Base-by-base conservation (phyloP, 2,113 vertebrate genomes). In the Thinocorus orbignyianus region DNA sequence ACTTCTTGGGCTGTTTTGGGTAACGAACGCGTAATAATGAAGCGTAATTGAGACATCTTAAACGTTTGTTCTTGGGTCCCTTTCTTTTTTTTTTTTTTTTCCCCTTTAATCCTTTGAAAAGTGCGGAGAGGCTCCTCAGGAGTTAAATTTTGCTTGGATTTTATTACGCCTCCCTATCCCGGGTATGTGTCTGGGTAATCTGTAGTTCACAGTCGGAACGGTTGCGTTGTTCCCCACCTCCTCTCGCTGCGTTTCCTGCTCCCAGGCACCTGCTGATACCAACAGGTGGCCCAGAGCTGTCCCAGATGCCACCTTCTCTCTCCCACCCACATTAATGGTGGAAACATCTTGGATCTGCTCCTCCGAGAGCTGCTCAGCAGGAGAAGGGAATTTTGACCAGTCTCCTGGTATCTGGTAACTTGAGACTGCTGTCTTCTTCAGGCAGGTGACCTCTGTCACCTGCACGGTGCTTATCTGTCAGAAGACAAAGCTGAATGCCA, bases 401-500 rank as follows among this genome's bases (percentile, higher is more conserved):
- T 66, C 55, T 90, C 13, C 41, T 30, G 76, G n/a, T n/a, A 37
- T 39, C 62, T 85, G 73, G 90, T 95, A 93, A 96, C 88, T 83
- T 3, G 46, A 95, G 58, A 73, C 60, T 0, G 1, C 23, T 2
- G 6, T 73, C 60, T 37, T 55, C 61, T 89, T 52, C 19, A 17
- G 68, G 84, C 84, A 65, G 81, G 87, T 92, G 94, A 95, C 84
- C 94, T 91, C 62, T 65, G 64, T 82, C 81, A 88, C 90, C 90
- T 93, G 95, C 35, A 20, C 77, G 2, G 0, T 60, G 68, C 88
- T 90, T 92, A 77, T 80, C 94, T 90, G 88, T 85, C 90, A 62
- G 79, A 83, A 88, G 81, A 86, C 88, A 90, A 90, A 88, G 96
- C 93, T 95, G 89, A 92, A 79, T 84, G 70, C 84, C 49, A 60